Evolutionary conservation across 2,113 vertebrate species (phyloP).

Genomic region (Steatornis caripensis): DNA sequence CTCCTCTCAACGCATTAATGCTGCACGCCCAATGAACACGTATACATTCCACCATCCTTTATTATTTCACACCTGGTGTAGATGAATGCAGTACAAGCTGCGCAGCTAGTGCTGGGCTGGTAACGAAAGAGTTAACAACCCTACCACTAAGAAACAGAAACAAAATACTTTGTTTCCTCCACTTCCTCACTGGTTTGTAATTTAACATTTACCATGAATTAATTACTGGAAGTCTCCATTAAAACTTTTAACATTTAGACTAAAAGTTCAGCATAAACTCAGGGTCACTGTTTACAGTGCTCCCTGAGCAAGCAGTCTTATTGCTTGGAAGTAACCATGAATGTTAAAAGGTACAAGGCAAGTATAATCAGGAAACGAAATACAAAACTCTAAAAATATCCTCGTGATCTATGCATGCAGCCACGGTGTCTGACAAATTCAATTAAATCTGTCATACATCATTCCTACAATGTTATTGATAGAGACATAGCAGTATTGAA

Average conservation of each 20-base stretch:
- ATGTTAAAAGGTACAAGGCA: constrained; percentile 61
- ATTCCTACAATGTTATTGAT: constrained; percentile 77
- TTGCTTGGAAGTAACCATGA: constrained; percentile 29
- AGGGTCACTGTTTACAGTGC: constrained; percentile 24
- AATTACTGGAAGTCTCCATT: constrained; percentile 21
- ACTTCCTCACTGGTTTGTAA: background rate
- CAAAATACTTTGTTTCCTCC: background rate
- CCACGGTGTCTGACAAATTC: constrained; percentile 74
- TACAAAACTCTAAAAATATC: constrained; percentile 76
- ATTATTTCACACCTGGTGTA: background rate
- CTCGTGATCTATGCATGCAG: constrained; percentile 65
- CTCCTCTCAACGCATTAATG: background rate
- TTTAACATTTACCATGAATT: constrained; percentile 11
- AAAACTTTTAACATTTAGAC: constrained; percentile 40
- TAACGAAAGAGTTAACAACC: background rate
- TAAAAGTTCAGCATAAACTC: constrained; percentile 54
- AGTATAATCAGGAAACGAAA: constrained; percentile 66
- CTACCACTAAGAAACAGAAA: background rate
- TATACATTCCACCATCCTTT: background rate
- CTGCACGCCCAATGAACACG: background rate
- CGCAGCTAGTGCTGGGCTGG: background rate
- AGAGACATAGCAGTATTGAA: constrained; percentile 73
- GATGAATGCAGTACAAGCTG: background rate
- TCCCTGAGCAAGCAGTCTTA: constrained; percentile 31
- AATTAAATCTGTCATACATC: constrained; percentile 80